These are phyloP conservation scores for Pyrrhia umbra DNA, from an alignment of 2,888 invertebrate genomes.

Conservation along the genomic window DNA sequence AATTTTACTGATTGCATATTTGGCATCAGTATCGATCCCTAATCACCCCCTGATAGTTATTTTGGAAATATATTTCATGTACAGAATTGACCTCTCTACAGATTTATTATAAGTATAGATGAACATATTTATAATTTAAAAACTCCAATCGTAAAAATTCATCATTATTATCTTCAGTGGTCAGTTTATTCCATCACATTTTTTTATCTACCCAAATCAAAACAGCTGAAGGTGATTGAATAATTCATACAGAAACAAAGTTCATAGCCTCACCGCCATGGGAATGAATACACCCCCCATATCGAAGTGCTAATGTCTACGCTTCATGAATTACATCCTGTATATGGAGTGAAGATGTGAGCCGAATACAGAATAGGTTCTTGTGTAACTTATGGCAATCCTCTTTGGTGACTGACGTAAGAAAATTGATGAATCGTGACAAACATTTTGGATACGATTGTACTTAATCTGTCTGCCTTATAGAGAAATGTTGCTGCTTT, in stretches of 20 bases:
- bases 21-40: too few relatives aligned
- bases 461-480: background rate
- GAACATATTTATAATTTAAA: too few relatives aligned
- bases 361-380: constrained; percentile 54
- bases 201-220: constrained; percentile 4
- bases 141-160: too few relatives aligned
- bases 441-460: constrained; percentile 18
- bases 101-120: too few relatives aligned
- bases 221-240: constrained; percentile 49
- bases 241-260: constrained; percentile 58
- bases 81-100: too few relatives aligned
- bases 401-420: constrained; percentile 53
- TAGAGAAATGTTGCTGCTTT: background rate
- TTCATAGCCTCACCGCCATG: constrained; percentile 57
- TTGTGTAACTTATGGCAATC: constrained; percentile 40
- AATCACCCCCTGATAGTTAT: too few relatives aligned
- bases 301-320: constrained; percentile 66
- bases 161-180: background rate
- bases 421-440: constrained; percentile 46
- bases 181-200: background rate
- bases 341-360: constrained; percentile 54
- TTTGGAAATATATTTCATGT: too few relatives aligned
- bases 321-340: constrained; percentile 61
- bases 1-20: too few relatives aligned
- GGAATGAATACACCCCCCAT: constrained; percentile 61